Evolutionary conservation across 1,140 invertebrate species (phyloP), one percentile per base, ranked within the genome.

Genomic region (Bombus sylvicola): DNA sequence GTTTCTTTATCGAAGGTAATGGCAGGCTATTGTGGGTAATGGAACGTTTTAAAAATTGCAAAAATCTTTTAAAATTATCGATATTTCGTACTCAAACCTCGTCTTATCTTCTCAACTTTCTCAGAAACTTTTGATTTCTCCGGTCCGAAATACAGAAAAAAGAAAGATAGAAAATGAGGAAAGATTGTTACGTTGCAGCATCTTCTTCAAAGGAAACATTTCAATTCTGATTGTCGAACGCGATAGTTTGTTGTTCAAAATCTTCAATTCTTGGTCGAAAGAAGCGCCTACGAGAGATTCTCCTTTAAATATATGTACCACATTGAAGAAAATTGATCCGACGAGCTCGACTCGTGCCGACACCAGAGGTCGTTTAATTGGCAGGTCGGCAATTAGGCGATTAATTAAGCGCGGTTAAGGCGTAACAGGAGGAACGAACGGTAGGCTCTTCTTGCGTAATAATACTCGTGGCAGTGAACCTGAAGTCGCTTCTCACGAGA

Each of bases 381-480:
- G 83, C 77, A 47, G 66, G 43, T 74, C 72, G 74, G 74, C 85
- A 88, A 90, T 92, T 88, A 89, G 82, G 71, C 78, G 86, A 92
- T 91, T 91, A 93, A 93, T 92, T 92, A 89, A 72, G 81, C 73
- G 68, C 83, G 83, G 86, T 91, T 89, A 83, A 69, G 53, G 34
- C 25, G 39, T 69, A 85, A 80, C 57, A 88, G 43, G 41, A 88
- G 66, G 84, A 81, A 85, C 39, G 85, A 82, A 77, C 83, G 72
- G 78, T 66, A 64, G 73, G 13, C 31, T 75, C 66, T 53, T 76
- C 72, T 92, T 92, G 89, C 88, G 82, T 88, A 90, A 92, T 81
- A 87, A 88, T 85, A 78, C 34, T 73, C 81, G 76, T 87, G 89
- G 81, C 89, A 92, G 90, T 93, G 90, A 93, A 92, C 86, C 83